Percentiles rank a stretch among this genome's conserved stretches.
Evolutionary conservation across 2,797 vertebrate species (phyloP).

Genomic region (Cephalopachus bancanus): DNA sequence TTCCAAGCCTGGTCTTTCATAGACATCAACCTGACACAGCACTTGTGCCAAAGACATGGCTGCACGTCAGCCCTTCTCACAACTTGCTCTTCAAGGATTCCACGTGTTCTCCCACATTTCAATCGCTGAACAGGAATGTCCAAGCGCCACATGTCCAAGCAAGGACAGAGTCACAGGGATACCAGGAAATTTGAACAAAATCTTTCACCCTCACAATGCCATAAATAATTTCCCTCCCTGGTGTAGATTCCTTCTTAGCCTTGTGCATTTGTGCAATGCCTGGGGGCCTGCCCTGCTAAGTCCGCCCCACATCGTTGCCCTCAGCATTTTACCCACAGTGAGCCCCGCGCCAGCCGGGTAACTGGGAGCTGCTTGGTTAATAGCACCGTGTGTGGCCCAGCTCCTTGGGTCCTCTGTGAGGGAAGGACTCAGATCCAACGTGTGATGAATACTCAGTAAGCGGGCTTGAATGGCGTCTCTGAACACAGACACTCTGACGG

Average conservation of each 20-base stretch:
- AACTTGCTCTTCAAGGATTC: conserved; percentile 55
- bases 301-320: too few species aligned
- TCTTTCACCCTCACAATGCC: conserved; percentile 65
- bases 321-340: conserved; percentile 5
- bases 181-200: conserved; percentile 27
- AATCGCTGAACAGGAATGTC: conserved; percentile 63
- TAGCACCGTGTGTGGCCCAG: neutral
- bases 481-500: neutral
- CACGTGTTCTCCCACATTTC: conserved; percentile 44
- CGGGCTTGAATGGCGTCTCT: neutral
- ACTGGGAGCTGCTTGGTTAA: neutral
- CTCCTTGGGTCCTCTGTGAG: neutral
- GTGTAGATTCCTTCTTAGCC: conserved; percentile 65
- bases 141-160: conserved; percentile 72
- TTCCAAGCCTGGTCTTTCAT: conserved; percentile 47
- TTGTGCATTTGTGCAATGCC: conserved; percentile 39
- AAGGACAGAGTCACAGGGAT: conserved; percentile 44
- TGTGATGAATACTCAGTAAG: neutral
- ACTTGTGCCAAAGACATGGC: conserved; percentile 62
- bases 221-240: conserved; percentile 63
- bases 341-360: neutral
- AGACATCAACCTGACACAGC: conserved; percentile 47
- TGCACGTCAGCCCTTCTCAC: conserved; percentile 10
- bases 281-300: neutral
- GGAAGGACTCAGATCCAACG: neutral